Evolutionary conservation across 2,113 vertebrate species (phyloP), one percentile per base, ranked within the genome.

Genomic region (Psophia crepitans): DNA sequence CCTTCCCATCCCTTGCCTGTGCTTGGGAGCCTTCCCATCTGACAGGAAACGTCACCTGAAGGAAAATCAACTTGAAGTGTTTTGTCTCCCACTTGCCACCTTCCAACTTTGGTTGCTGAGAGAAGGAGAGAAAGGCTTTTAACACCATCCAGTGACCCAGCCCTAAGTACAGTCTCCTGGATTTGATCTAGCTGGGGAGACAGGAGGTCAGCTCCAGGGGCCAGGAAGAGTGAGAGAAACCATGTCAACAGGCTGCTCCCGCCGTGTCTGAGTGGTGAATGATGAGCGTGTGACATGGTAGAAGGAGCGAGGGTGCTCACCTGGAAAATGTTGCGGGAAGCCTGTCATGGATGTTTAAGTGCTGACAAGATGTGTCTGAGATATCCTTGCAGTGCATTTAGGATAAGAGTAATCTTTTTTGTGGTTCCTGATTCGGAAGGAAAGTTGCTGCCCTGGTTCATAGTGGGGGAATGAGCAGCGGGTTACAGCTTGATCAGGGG

Each of bases 301-400:
- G 44, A 90, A 70, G 80, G 75, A 91, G 82, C 27, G 58, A 33
- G 94, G 70, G 75, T 97, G 94, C 96, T 98, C 98, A 97, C 98
- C 98, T 98, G 98, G 98, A 97, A 98, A 97, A 96, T 95, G 94
- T 96, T 97, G 91, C 3, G 4, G 80, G 93, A 92, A 94, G 94
- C 87, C 94, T 97, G 97, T 95, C 96, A 57, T 6, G 37, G 96
- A 81, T 91, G 87, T 91, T 91, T 92, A 97, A 97, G 98, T 96
- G 96, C 96, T 68, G 89, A 97, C 97, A 97, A 97, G 97, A 96
- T 83, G 97, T 85, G 97, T 94, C 9, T 14, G 96, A 97, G 96
- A 97, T 81, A 95, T 37, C 68, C 73, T 94, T 69, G 12, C 30
- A 66, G 86, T 81, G 88, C 96, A 96, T 96, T 95, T 94, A 96